A percentile compares a stretch with the other conserved stretches of the same genome.
These are phyloP conservation scores for Caenorhabditis plicata DNA, from an alignment of 2,888 invertebrate genomes.

Conservation along the genomic window DNA sequence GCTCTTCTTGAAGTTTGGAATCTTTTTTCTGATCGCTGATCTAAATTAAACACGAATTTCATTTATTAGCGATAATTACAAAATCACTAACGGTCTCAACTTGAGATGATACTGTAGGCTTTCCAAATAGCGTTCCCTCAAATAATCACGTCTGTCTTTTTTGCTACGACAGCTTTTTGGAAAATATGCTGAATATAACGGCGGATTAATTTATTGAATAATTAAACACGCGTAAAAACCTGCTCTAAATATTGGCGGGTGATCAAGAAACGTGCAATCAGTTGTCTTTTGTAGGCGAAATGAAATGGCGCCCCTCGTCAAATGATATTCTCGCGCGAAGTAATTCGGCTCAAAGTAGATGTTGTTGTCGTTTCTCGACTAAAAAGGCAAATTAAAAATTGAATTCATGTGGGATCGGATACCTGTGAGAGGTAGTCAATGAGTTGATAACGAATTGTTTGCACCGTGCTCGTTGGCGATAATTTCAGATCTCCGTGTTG, in stretches of 20 bases:
- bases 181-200: slow-evolving; percentile 11
- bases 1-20: neutral
- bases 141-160: neutral
- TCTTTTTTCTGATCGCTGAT: too few relatives aligned
- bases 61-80: too few relatives aligned
- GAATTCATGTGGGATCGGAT: neutral
- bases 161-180: neutral
- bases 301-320: neutral
- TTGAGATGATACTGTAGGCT: slow-evolving; percentile 2
- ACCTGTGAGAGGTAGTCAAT: neutral
- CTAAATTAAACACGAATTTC: too few relatives aligned
- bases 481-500: too few relatives aligned
- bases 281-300: neutral
- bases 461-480: neutral
- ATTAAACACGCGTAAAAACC: neutral
- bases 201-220: neutral
- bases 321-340: slow-evolving; percentile 9
- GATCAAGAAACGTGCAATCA: slow-evolving; percentile 3
- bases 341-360: slow-evolving; percentile 4
- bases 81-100: slow-evolving; percentile 8
- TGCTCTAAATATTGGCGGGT: slow-evolving; percentile 9
- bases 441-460: neutral
- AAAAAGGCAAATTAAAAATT: slow-evolving; percentile 4
- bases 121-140: slow-evolving; percentile 3
- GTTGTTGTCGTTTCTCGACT: slow-evolving; percentile 4